phyloP scores from a whole-genome alignment of 1,140 invertebrate species.

The Eumeta japonica region DNA sequence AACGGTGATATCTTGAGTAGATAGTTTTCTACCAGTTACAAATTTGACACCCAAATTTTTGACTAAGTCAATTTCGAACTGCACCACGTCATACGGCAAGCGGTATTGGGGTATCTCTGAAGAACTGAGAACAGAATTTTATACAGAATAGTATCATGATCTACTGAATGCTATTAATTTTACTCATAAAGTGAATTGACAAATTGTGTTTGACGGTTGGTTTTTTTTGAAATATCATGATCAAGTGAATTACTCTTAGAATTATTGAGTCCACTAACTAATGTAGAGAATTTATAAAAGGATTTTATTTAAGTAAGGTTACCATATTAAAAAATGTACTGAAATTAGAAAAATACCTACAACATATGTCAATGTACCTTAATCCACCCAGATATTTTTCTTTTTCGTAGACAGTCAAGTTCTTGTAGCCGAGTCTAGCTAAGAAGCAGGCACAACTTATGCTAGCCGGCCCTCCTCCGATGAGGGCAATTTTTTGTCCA shows the following conservation, averaged over 20 bases:
- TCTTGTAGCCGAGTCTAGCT: constrained; percentile 85
- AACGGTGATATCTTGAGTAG: constrained; percentile 70
- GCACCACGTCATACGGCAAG: constrained; percentile 87
- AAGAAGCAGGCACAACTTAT: constrained; percentile 96
- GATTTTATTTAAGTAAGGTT: too few species aligned
- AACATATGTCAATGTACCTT: constrained; percentile 59
- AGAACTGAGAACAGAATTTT: constrained; percentile 66
- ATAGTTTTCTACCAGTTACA: constrained; percentile 63
- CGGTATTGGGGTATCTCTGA: constrained; percentile 97
- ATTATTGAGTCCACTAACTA: too few species aligned
- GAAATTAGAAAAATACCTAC: neutral
- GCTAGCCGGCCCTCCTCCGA: constrained; percentile 96
- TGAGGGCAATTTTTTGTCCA: constrained; percentile 78
- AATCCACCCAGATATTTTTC: constrained; percentile 84
- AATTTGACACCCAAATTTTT: constrained; percentile 92
- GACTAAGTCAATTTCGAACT: constrained; percentile 90
- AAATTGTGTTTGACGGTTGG: constrained; percentile 5
- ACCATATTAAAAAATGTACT: neutral
- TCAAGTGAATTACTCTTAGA: too few species aligned
- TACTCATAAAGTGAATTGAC: constrained; percentile 3
- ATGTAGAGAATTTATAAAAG: too few species aligned
- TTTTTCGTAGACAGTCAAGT: constrained; percentile 93
- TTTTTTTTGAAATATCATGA: neutral
- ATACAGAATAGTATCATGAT: too few species aligned
- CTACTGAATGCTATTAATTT: constrained; percentile 9